A percentile compares a stretch with the other conserved stretches of the same genome.
These are phyloP conservation scores for Pelmatolapia mariae DNA, from an alignment of 2,113 vertebrate species.

Conservation along the genomic window DNA sequence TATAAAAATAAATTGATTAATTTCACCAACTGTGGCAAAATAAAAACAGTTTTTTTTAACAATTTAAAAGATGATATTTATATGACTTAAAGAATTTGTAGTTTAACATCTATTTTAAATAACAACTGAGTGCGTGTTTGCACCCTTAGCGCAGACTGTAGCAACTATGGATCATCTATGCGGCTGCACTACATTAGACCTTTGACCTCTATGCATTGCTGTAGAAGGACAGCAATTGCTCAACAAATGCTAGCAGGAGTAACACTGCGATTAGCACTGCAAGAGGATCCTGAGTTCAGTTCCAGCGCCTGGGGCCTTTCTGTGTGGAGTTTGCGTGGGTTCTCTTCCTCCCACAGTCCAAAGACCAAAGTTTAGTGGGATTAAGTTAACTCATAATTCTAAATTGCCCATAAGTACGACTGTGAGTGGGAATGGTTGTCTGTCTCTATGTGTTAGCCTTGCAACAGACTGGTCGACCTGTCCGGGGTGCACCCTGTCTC, in stretches of 20 bases:
- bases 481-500: neutral
- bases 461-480: neutral
- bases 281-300: neutral
- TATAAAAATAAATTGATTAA: neutral
- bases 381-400: fast-evolving
- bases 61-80: neutral
- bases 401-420: neutral
- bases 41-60: neutral
- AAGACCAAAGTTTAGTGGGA: fast-evolving
- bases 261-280: neutral
- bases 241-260: neutral
- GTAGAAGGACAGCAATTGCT: neutral
- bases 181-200: neutral
- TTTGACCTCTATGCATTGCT: neutral
- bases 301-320: fast-evolving
- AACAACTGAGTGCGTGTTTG: neutral
- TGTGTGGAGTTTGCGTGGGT: neutral
- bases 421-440: neutral
- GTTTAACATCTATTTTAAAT: neutral
- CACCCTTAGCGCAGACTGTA: neutral
- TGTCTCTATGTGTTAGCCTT: fast-evolving
- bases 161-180: neutral
- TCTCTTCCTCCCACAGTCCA: neutral
- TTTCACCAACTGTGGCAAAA: neutral
- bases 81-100: neutral